phyloP scores from a whole-genome alignment of 2,888 invertebrate species.

The Parnassius mnemosyne region DNA sequence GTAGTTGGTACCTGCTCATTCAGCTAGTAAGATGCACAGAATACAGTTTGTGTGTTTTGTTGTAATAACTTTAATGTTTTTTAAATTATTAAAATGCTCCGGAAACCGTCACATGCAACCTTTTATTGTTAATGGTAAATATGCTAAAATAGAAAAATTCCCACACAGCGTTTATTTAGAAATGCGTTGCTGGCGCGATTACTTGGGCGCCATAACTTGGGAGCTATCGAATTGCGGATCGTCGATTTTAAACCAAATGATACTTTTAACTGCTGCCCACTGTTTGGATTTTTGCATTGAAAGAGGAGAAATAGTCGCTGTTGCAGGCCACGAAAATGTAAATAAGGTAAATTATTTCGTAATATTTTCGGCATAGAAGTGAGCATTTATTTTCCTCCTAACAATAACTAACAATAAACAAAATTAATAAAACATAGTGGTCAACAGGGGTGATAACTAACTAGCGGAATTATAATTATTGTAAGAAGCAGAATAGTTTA shows the following conservation, averaged over 20 bases:
- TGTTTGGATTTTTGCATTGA: conserved; percentile 1
- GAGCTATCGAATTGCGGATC: conserved; percentile 26
- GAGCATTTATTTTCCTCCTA: too few species aligned
- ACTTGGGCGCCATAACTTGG: too few species aligned
- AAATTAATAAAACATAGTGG: too few species aligned
- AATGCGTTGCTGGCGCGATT: background rate
- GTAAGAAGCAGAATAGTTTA: too few species aligned
- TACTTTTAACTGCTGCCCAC: conserved; percentile 27
- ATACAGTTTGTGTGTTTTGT: background rate
- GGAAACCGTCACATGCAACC: conserved; percentile 15
- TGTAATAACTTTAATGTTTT: conserved; percentile 10
- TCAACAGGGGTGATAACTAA: too few species aligned
- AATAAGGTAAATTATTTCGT: background rate
- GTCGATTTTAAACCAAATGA: conserved; percentile 24
- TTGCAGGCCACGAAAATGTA: background rate
- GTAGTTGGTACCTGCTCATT: background rate
- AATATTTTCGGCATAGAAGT: background rate
- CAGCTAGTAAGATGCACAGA: conserved; percentile 12
- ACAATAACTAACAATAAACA: too few species aligned
- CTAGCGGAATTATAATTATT: too few species aligned
- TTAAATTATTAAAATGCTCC: background rate
- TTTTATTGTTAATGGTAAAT: conserved; percentile 20
- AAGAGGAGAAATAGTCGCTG: background rate
- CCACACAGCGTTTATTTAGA: conserved; percentile 26
- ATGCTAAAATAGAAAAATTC: conserved; percentile 17